Evolutionary conservation across 2,888 invertebrate species (phyloP), one percentile per base, ranked within the genome.

Genomic region (Chromoteleia sp.): DNA sequence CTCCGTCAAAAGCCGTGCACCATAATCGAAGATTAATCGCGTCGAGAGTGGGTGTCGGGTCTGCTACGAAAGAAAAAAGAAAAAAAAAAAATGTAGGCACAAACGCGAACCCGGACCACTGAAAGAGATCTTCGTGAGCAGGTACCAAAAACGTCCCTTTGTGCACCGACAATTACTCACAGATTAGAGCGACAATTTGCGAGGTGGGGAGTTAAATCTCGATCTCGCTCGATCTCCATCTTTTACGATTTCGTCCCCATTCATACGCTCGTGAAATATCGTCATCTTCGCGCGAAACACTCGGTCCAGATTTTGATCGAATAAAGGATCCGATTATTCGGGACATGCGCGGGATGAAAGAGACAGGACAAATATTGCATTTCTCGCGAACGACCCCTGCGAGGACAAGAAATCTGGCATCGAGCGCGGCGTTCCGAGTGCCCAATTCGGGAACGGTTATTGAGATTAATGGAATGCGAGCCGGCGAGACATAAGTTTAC

Each of bases 21-120:
- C 86, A 90, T 91, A 91, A 91, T 91, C 88, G 90, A 89, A 91
- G 91, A 91, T 91, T 91, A 91, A 91, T 91, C 89, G 88, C 83
- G 88, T 83, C 81, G 71, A 36, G 70, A 70, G 86, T 84, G 84
- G 86, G 86, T 86, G 88, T 87, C 85, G 83, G 80, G 65, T 76
- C 84, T 77, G 85, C 81, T 56, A 50, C 14, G 2, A 10, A 36
- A 36, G 15, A 52, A 41, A 36, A 48, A 45, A 39, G 15, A 41
- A 68, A 39, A 67, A 54, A 56, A 52, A 50, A 7, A 54, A 8
- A 10, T 15, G 19, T 6, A 29, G 54, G 19, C 12, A 33, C 59
- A 29, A 68, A 36, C 33, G 29, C 45, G 70, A 21, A 48, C 68
- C 29, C 7, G 30, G 21, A 33, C 41, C 45, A 29, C 17, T 80